Conservation (phyloP, 2,797 vertebrate genomes). For the Lophius americanus region DNA sequence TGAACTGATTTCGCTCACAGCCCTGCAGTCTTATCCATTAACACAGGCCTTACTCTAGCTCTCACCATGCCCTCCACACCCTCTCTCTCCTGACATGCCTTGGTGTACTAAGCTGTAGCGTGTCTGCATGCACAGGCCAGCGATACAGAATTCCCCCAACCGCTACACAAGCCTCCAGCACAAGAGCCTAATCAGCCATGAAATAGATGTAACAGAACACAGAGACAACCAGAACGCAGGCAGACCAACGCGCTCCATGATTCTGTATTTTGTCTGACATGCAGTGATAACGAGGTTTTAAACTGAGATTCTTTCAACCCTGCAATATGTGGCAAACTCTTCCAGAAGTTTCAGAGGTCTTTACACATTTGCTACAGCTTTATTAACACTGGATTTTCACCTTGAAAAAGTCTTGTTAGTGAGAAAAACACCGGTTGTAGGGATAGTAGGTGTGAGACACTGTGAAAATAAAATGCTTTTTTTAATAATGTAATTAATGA, state of each 20-base stretch:
- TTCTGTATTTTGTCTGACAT: conserved; percentile 53
- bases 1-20: conserved; percentile 45
- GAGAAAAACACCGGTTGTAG: not conserved
- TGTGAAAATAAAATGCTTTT: not conserved
- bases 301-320: conserved; percentile 34
- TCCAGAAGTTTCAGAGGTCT: conserved; percentile 13
- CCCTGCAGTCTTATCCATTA: conserved; percentile 41
- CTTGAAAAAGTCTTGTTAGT: not conserved
- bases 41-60: conserved; percentile 26
- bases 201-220: conserved; percentile 71
- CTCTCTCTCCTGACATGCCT: conserved; percentile 42
- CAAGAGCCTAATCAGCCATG: conserved; percentile 73
- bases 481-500: not conserved
- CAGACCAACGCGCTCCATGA: conserved; percentile 40
- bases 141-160: conserved; percentile 62
- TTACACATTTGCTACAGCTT: not conserved
- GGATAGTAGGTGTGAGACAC: not conserved
- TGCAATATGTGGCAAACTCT: conserved; percentile 16
- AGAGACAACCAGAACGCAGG: conserved; percentile 45
- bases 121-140: conserved; percentile 67
- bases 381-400: not conserved
- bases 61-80: conserved; percentile 1
- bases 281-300: conserved; percentile 47
- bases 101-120: conserved; percentile 60
- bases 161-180: conserved; percentile 58